These are phyloP conservation scores for Ophioninae sp. DNA, from an alignment of 2,888 invertebrate genomes.

Conservation along the genomic window DNA sequence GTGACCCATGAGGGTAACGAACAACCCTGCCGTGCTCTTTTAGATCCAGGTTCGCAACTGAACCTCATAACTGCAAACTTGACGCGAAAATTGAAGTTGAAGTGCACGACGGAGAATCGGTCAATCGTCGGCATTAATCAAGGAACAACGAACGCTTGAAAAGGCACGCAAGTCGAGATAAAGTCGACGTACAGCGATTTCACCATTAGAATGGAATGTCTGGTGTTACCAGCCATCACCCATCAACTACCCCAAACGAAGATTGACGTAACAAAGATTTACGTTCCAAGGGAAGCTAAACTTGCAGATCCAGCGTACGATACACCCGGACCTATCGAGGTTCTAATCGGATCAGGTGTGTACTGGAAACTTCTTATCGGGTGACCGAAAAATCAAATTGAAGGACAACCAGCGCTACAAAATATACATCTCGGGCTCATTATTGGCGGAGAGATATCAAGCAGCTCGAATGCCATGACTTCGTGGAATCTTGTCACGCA, in stretches of 20 bases:
- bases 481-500: slow-evolving; percentile 12
- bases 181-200: slow-evolving; percentile 31
- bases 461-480: background rate
- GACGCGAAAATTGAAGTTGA: slow-evolving; percentile 34
- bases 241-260: slow-evolving; percentile 32
- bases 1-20: slow-evolving; percentile 29
- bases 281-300: slow-evolving; percentile 18
- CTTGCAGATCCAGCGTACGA: slow-evolving; percentile 34
- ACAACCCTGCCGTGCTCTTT: slow-evolving; percentile 38
- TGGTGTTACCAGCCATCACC: slow-evolving; percentile 38
- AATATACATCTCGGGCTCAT: slow-evolving; percentile 61
- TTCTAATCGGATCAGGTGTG: slow-evolving; percentile 29
- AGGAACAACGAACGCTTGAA: slow-evolving; percentile 16
- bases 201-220: slow-evolving; percentile 21
- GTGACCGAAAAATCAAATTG: slow-evolving; percentile 25
- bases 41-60: slow-evolving; percentile 58
- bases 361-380: slow-evolving; percentile 26
- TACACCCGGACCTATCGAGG: slow-evolving; percentile 32
- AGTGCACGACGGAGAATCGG: slow-evolving; percentile 23
- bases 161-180: slow-evolving; percentile 22
- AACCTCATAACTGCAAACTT: slow-evolving; percentile 54
- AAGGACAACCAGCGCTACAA: slow-evolving; percentile 46
- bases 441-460: slow-evolving; percentile 46
- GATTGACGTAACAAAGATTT: slow-evolving; percentile 29
- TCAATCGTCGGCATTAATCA: slow-evolving; percentile 51